A percentile compares a stretch with the other conserved stretches of the same genome.
phyloP scores from a whole-genome alignment of 1,140 invertebrate species.

The Drosophila chauvacae region DNA sequence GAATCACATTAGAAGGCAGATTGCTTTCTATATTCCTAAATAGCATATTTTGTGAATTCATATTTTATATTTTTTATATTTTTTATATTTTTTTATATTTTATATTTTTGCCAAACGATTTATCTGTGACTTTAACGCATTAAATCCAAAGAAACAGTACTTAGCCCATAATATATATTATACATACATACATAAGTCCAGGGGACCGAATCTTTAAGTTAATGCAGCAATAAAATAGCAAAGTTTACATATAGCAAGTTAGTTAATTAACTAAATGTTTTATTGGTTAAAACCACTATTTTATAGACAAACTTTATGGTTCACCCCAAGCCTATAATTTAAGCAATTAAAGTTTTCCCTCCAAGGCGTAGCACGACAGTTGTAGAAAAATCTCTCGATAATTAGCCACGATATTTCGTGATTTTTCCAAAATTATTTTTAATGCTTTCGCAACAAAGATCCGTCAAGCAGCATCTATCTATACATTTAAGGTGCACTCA shows the following conservation, averaged over 20 bases:
- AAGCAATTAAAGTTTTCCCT: not conserved
- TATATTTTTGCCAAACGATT: not conserved
- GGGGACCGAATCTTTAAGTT: too few relatives aligned
- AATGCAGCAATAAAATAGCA: not conserved
- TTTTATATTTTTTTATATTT: too few relatives aligned
- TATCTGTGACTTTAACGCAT: not conserved
- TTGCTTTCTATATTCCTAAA: not conserved
- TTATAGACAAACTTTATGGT: too few relatives aligned
- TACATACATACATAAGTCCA: too few relatives aligned
- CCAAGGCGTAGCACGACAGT: not conserved
- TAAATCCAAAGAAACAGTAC: not conserved
- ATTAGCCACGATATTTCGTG: constrained; percentile 30
- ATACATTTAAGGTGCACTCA: constrained; percentile 1
- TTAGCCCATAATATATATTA: too few relatives aligned
- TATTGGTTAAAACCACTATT: too few relatives aligned
- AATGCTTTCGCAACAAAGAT: constrained; percentile 23
- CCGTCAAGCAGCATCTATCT: not conserved
- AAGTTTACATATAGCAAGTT: not conserved
- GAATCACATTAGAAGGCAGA: too few relatives aligned
- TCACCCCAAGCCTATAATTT: not conserved
- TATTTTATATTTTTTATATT: not conserved
- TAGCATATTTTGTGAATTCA: too few relatives aligned
- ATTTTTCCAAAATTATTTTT: constrained; percentile 12
- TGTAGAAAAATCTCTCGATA: not conserved
- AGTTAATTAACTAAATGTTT: not conserved